A percentile compares a stretch with the other conserved stretches of the same genome.
These are phyloP conservation scores for Rallus crepitans DNA, from an alignment of 2,797 vertebrate genomes.

Conservation along the genomic window DNA sequence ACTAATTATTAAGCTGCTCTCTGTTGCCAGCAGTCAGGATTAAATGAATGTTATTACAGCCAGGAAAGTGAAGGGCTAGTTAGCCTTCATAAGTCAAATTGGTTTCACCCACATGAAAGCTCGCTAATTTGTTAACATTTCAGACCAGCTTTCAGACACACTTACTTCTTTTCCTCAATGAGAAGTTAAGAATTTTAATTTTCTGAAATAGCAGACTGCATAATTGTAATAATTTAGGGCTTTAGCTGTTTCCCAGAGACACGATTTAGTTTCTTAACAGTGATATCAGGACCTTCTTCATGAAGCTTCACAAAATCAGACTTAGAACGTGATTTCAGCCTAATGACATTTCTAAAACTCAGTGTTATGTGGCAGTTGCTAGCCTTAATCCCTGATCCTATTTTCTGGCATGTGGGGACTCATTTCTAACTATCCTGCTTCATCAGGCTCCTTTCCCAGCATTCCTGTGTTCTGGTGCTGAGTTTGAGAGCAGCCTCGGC, in stretches of 20 bases:
- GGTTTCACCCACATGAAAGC: background rate
- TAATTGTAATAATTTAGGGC: background rate
- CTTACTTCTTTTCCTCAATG: background rate
- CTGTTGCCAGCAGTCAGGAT: background rate
- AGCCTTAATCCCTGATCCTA: background rate
- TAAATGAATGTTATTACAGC: background rate
- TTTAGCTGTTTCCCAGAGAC: background rate
- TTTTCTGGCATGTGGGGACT: background rate
- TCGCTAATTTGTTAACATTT: background rate
- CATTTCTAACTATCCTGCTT: background rate
- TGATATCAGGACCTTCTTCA: background rate
- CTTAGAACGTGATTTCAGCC: background rate
- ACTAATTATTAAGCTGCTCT: background rate
- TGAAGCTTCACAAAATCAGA: background rate
- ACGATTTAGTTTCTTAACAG: background rate
- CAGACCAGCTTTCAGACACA: background rate
- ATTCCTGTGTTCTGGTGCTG: fast-evolving
- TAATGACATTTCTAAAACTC: background rate
- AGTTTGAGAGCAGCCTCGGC: background rate
- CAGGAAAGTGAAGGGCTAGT: background rate
- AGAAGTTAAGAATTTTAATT: background rate
- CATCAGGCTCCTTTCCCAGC: background rate
- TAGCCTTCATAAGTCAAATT: background rate
- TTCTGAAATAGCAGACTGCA: background rate
- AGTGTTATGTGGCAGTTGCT: background rate